Evolutionary conservation across 2,797 vertebrate genomes (phyloP), one percentile per base, ranked within the genome.

Genomic region (Lutjanus campechanus): DNA sequence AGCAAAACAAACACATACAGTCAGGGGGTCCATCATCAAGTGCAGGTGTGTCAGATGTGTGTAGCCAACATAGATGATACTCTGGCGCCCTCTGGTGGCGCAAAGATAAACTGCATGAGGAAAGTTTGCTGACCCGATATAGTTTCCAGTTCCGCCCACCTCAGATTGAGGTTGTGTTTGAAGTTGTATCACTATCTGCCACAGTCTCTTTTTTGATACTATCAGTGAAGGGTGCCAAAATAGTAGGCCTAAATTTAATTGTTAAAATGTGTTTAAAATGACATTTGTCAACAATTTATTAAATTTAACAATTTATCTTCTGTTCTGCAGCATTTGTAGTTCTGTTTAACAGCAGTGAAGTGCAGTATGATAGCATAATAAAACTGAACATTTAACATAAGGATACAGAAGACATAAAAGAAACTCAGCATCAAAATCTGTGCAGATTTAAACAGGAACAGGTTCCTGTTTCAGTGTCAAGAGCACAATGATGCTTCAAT

Each of bases 61-160:
- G 19, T 13, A 20, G 8, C n/a, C 1, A 25, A 17, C 7, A 72
- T 61, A 25, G 4, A 41, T 58, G 0, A 47, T 51, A 40, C 29
- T 22, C 20, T 74, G 17, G 3, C n/a, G 41, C 55, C 11, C 25
- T 73, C 79, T 76, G 7, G 29, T 69, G 84, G 63, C 2, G 0
- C 0, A 56, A 25, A 6, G 2, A 61, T 40, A 0, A 65, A 77
- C 3, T 51, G 43, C 64, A 44, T 0, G 2, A 47, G 5, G 22
- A 17, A 65, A 2, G 20, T 53, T 69, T 59, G 29, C 29, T 36
- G 29, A 36, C 29, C 29, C 5, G 29, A 36, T 25, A 25, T 25
- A 25, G 25, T 25, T 25, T 25, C 25, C 25, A 25, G 25, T 3
- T 25, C 25, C 25, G 25, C 25, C 25, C 25, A 25, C 25, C 3